These are phyloP conservation scores for Sarcophaga variegata DNA, from an alignment of 2,888 invertebrate genomes.

Conservation along the genomic window DNA sequence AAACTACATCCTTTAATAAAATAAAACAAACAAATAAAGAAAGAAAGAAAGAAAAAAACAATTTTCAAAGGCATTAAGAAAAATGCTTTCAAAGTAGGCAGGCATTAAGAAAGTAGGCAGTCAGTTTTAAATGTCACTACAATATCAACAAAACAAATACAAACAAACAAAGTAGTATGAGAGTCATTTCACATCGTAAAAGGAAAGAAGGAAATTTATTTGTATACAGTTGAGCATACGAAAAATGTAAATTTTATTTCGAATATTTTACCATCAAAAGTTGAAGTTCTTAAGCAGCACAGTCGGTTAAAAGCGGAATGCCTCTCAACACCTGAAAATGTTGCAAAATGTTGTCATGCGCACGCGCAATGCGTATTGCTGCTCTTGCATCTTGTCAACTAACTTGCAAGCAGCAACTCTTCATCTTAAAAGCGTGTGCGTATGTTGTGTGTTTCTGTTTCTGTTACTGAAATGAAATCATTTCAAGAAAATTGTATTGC, in stretches of 20 bases:
- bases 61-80: conserved; percentile 14
- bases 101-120: conserved; percentile 37
- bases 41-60: conserved; percentile 25
- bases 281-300: too few species aligned
- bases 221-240: too few species aligned
- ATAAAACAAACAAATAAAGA: conserved; percentile 28
- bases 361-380: conserved; percentile 21
- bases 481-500: neutral
- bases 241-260: too few species aligned
- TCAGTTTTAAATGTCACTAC: conserved; percentile 16
- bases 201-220: too few species aligned
- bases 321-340: neutral
- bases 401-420: neutral
- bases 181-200: neutral
- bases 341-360: neutral
- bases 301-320: neutral
- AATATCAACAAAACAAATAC: neutral
- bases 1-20: conserved; percentile 2
- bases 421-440: conserved; percentile 53
- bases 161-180: neutral
- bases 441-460: conserved; percentile 31
- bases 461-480: conserved; percentile 31
- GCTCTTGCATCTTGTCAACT: neutral
- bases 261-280: too few species aligned
- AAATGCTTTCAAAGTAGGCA: conserved; percentile 7